Percentiles rank a stretch among this genome's conserved stretches.
phyloP scores from a whole-genome alignment of 2,797 vertebrate genomes.

The Melanotaenia trifasciata region DNA sequence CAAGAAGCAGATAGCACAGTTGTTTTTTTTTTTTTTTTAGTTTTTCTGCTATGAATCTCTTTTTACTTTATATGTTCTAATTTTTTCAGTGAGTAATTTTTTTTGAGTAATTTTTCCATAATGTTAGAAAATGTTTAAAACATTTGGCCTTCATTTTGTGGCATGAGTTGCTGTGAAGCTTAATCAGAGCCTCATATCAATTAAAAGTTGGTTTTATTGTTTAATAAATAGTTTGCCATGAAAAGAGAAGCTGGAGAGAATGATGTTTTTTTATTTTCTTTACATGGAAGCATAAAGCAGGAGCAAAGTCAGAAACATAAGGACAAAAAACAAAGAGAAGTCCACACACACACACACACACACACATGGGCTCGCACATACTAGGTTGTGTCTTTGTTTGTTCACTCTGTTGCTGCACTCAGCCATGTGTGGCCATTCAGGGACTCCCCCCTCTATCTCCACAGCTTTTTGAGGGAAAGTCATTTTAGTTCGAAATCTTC shows the following conservation, averaged over 20 bases:
- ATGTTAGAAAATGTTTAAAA: neutral
- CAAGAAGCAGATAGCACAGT: neutral
- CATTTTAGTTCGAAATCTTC: conserved; percentile 95
- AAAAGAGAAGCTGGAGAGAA: neutral
- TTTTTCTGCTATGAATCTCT: neutral
- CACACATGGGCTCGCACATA: neutral
- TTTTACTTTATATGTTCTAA: neutral
- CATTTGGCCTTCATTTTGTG: neutral
- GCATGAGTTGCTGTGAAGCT: neutral
- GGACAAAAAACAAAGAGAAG: neutral
- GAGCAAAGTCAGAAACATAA: conserved; percentile 18
- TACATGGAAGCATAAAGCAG: neutral
- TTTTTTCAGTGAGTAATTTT: neutral
- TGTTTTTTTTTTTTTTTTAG: neutral
- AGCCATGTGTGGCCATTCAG: conserved; percentile 82
- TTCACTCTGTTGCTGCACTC: conserved; percentile 87
- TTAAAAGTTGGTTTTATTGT: neutral
- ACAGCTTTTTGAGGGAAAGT: conserved; percentile 91
- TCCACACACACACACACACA: conserved; percentile 8
- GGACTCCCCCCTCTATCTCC: conserved; percentile 89
- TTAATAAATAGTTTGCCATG: too few species aligned
- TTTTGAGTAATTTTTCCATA: neutral
- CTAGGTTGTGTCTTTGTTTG: conserved; percentile 86
- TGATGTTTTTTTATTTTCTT: neutral
- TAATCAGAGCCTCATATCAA: neutral